These are phyloP conservation scores for Synaphobranchus kaupii DNA, from an alignment of 2,797 vertebrate species.

Conservation along the genomic window DNA sequence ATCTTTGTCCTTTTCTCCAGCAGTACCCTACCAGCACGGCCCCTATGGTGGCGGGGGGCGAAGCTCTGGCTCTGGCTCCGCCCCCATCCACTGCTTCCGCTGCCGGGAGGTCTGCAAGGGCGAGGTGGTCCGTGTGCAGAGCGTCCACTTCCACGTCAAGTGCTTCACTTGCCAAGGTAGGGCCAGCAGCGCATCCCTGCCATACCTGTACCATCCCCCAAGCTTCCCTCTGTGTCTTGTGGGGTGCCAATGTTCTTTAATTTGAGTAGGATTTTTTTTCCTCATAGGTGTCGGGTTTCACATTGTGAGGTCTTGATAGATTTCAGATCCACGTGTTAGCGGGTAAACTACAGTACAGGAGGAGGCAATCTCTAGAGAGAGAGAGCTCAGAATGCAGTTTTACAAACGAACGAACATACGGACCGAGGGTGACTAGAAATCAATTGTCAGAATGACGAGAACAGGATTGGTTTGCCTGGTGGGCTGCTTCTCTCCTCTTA, in stretches of 20 bases:
- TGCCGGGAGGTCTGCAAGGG: conserved; percentile 90
- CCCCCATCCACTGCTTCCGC: conserved; percentile 85
- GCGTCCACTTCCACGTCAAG: conserved; percentile 91
- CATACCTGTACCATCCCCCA: not conserved
- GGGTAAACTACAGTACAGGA: not conserved
- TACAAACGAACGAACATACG: not conserved
- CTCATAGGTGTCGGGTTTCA: not conserved
- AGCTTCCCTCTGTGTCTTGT: not conserved
- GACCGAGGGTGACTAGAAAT: not conserved
- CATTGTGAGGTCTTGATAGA: not conserved
- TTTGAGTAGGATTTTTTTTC: not conserved
- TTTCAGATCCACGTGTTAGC: not conserved
- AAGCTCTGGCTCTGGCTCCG: conserved; percentile 68
- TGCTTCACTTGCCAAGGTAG: conserved; percentile 99
- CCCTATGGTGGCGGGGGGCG: conserved; percentile 64
- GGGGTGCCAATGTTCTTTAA: not conserved
- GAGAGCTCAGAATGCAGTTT: not conserved
- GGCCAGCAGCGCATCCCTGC: not conserved
- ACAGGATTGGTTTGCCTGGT: not conserved
- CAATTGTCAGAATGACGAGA: not conserved
- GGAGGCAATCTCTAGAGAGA: not conserved
- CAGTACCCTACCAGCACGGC: conserved; percentile 82
- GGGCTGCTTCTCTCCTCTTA: not conserved
- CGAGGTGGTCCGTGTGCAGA: conserved; percentile 94
- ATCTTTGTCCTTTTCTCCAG: conserved; percentile 42